Conservation (phyloP, 2,113 vertebrate species). For the Euleptes europaea region DNA sequence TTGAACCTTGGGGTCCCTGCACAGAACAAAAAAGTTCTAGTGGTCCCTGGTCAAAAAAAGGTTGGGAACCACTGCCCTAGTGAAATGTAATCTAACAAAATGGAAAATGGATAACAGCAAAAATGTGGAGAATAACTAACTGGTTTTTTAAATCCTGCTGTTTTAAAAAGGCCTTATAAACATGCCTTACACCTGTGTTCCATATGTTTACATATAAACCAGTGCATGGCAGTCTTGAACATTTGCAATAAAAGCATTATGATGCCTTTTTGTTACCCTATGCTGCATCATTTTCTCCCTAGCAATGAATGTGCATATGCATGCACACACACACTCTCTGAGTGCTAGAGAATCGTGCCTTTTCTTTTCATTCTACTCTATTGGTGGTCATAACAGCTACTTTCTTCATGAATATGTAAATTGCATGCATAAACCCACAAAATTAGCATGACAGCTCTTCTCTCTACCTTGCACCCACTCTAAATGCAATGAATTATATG, state of each 20-base stretch:
- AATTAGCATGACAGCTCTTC: constrained; percentile 67
- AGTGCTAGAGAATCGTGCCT: constrained; percentile 58
- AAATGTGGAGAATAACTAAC: constrained; percentile 53
- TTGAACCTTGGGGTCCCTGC: too few species aligned
- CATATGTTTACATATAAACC: constrained; percentile 52
- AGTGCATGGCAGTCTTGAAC: constrained; percentile 54
- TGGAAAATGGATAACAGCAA: constrained; percentile 28
- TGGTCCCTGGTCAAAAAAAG: too few species aligned
- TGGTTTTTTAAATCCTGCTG: constrained; percentile 46
- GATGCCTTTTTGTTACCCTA: constrained; percentile 60
- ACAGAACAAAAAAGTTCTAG: too few species aligned
- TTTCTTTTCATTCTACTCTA: constrained; percentile 71
- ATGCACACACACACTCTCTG: constrained; percentile 18
- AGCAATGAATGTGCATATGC: constrained; percentile 55
- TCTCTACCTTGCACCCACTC: constrained; percentile 9
- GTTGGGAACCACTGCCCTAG: too few species aligned
- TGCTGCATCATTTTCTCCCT: constrained; percentile 56
- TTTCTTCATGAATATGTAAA: constrained; percentile 83
- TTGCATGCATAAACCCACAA: constrained; percentile 71
- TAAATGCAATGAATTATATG: constrained; percentile 56
- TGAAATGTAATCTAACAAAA: constrained; percentile 11
- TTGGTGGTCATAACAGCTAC: constrained; percentile 73
- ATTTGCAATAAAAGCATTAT: constrained; percentile 60
- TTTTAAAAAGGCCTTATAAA: constrained; percentile 29
- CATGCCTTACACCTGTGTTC: constrained; percentile 41